A percentile compares a stretch with the other conserved stretches of the same genome.
Evolutionary conservation across 2,113 vertebrate species (phyloP).

Genomic region (Scatophagus argus): DNA sequence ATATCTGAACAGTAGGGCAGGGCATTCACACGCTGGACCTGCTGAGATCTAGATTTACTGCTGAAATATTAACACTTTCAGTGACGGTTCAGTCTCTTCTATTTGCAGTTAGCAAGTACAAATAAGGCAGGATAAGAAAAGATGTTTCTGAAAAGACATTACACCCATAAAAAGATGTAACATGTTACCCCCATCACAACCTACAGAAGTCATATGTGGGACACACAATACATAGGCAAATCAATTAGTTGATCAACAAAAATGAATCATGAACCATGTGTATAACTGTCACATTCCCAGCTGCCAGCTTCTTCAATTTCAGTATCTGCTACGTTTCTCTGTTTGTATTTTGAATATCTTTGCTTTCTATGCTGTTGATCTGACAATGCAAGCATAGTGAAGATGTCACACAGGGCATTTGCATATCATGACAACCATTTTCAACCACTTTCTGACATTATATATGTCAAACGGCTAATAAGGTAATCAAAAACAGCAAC

Average conservation of each 20-base stretch:
- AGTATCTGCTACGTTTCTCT: background rate
- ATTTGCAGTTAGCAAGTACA: background rate
- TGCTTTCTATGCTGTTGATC: background rate
- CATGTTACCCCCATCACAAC: background rate
- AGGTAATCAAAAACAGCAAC: background rate
- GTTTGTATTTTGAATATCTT: background rate
- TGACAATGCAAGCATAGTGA: background rate
- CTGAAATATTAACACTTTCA: slow-evolving; percentile 14
- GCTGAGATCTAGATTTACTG: slow-evolving; percentile 37
- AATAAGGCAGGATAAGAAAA: background rate
- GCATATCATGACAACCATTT: background rate
- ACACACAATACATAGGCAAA: background rate
- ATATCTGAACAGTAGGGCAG: slow-evolving; percentile 23
- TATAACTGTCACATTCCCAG: too few relatives aligned
- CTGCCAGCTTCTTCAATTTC: background rate
- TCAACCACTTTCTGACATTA: background rate
- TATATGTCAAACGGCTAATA: background rate
- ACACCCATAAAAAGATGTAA: background rate
- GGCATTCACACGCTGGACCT: background rate
- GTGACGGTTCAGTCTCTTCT: background rate
- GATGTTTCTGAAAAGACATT: background rate
- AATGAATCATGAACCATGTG: background rate
- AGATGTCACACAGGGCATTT: background rate
- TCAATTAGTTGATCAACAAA: background rate
- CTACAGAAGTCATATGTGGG: background rate